Conservation (phyloP, 2,113 vertebrate species). For the Scomber japonicus region DNA sequence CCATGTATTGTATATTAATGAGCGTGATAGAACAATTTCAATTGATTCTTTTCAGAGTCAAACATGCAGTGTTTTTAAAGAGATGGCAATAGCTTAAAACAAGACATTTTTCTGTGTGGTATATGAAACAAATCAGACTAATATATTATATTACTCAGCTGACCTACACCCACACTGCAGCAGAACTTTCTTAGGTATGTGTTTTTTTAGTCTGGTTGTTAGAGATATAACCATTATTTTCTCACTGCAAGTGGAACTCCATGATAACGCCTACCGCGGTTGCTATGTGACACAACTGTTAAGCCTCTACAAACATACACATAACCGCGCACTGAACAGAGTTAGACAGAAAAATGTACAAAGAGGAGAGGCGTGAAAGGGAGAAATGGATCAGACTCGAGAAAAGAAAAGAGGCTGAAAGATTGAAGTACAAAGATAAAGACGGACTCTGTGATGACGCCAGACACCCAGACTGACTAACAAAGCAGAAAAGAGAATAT, state of each 20-base stretch:
- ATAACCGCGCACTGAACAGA: neutral
- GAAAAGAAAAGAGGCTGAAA: conserved; percentile 17
- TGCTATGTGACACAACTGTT: conserved; percentile 44
- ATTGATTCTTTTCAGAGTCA: neutral
- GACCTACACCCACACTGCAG: conserved; percentile 36
- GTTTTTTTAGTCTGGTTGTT: conserved; percentile 36
- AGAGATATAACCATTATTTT: conserved; percentile 36
- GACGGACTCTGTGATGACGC: neutral
- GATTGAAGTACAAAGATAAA: conserved; percentile 21
- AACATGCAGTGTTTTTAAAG: neutral
- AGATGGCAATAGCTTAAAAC: neutral
- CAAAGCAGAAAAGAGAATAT: conserved; percentile 21
- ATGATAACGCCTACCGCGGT: conserved; percentile 5
- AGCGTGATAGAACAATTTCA: too few species aligned
- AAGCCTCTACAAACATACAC: conserved; percentile 21
- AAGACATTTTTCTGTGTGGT: neutral
- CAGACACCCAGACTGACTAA: conserved; percentile 9
- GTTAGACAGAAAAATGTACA: conserved; percentile 8
- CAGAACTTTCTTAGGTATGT: conserved; percentile 42
- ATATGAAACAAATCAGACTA: conserved; percentile 18
- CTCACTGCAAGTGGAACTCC: conserved; percentile 20
- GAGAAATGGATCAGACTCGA: conserved; percentile 16
- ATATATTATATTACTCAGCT: conserved; percentile 40
- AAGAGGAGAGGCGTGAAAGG: conserved; percentile 30
- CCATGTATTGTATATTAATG: too few species aligned